Conservation (phyloP, 64 coral and sea anemone species). For the Pachyseris speciosa region DNA sequence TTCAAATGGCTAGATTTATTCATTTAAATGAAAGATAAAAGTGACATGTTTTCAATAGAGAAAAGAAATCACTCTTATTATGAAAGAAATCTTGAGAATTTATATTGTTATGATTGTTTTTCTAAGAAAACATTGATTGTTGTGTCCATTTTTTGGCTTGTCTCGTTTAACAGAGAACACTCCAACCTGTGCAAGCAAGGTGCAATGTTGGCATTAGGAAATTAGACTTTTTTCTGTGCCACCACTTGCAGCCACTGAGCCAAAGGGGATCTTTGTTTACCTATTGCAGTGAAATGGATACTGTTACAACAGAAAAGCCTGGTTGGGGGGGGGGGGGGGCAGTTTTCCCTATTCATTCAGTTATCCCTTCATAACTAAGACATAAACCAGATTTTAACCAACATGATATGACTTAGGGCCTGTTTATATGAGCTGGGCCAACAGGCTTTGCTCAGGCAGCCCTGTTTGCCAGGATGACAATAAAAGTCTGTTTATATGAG, state of each 20-base stretch:
- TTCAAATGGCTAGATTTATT: slow-evolving; percentile 12
- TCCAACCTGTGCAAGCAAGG: slow-evolving; percentile 11
- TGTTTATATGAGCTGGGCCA: slow-evolving; percentile 23
- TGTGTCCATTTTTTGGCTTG: slow-evolving; percentile 13
- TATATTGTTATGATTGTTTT: slow-evolving; percentile 28
- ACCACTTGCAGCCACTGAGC: slow-evolving; percentile 6
- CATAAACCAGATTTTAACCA: neutral
- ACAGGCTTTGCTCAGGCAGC: neutral
- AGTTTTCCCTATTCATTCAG: neutral
- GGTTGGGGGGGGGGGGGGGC: neutral
- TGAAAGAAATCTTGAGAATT: neutral
- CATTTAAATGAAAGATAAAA: slow-evolving; percentile 16
- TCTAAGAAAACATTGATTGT: slow-evolving; percentile 28
- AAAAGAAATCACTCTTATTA: slow-evolving; percentile 5
- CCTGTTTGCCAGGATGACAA: slow-evolving; percentile 14
- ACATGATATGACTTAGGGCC: neutral
- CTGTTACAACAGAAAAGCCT: neutral
- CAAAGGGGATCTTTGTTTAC: neutral
- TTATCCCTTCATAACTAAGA: slow-evolving; percentile 10
- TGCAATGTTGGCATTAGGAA: slow-evolving; percentile 3
- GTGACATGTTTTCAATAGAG: slow-evolving; percentile 29
- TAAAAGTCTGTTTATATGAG: slow-evolving; percentile 14
- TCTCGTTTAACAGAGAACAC: slow-evolving; percentile 1
- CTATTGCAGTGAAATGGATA: slow-evolving; percentile 5
- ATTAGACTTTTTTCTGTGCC: slow-evolving; percentile 9